These are phyloP conservation scores for Scrobipalpa costella DNA, from an alignment of 2,888 invertebrate species.

Conservation along the genomic window DNA sequence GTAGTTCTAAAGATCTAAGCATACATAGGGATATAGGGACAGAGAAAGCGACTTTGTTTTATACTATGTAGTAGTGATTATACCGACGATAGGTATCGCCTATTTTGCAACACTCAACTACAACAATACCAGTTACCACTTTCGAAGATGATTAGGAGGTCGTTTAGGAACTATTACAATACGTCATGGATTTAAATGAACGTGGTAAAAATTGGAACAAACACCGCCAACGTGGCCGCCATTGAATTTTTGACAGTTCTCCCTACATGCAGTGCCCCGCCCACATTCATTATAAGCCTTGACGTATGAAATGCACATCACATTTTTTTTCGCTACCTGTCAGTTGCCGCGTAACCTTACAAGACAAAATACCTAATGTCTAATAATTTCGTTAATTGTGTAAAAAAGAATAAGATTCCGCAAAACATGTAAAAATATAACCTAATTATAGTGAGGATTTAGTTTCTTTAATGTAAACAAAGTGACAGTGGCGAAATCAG, in stretches of 20 bases:
- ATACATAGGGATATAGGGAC: too few species aligned
- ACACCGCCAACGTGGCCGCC: too few species aligned
- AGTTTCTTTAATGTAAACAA: background rate
- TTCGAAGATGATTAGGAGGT: constrained; percentile 3
- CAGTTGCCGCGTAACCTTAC: background rate
- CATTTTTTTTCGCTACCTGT: background rate
- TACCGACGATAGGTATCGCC: background rate
- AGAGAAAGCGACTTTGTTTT: background rate
- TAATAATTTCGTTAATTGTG: too few species aligned
- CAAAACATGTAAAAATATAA: too few species aligned
- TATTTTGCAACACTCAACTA: background rate
- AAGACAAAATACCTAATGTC: too few species aligned
- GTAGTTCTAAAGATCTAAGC: too few species aligned
- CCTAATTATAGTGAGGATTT: background rate
- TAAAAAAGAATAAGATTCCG: too few species aligned
- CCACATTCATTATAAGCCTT: too few species aligned
- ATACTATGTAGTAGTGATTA: background rate
- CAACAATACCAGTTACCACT: background rate
- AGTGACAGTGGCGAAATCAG: background rate
- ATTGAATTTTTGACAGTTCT: too few species aligned
- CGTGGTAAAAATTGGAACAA: too few species aligned
- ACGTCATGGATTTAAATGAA: too few species aligned
- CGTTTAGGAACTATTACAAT: background rate
- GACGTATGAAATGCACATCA: background rate
- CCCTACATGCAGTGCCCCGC: too few species aligned